Percentiles rank a stretch among this genome's conserved stretches.
Evolutionary conservation across 2,888 invertebrate species (phyloP).

Genomic region (Hyposoter didymator): DNA sequence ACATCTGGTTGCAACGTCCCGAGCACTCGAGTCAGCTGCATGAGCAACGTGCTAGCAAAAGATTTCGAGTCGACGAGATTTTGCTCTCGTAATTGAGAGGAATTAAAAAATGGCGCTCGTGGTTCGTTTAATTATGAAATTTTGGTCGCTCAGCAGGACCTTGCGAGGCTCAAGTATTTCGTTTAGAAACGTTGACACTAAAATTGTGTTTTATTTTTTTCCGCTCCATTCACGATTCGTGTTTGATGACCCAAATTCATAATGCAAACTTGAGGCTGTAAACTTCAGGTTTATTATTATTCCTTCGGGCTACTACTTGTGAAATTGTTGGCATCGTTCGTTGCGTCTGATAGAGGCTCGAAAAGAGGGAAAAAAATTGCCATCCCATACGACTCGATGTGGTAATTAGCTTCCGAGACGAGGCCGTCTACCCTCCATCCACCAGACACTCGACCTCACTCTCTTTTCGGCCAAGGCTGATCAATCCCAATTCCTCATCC

Average conservation of each 20-base stretch:
- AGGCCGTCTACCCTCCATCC: slow-evolving; percentile 69
- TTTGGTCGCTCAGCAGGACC: too few relatives aligned
- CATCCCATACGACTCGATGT: slow-evolving; percentile 57
- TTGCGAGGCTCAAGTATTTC: too few relatives aligned
- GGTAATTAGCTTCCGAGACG: slow-evolving; percentile 69
- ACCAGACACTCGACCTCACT: slow-evolving; percentile 72
- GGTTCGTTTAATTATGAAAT: too few relatives aligned
- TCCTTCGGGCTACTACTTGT: not conserved
- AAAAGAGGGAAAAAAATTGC: slow-evolving; percentile 39
- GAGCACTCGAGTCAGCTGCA: slow-evolving; percentile 39
- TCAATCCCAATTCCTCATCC: slow-evolving; percentile 56
- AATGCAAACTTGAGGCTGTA: not conserved
- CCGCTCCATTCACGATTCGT: not conserved
- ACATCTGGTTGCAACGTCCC: slow-evolving; percentile 67
- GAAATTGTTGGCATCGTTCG: slow-evolving; percentile 35
- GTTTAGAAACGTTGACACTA: too few relatives aligned
- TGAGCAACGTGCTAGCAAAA: slow-evolving; percentile 9
- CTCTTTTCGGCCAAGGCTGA: slow-evolving; percentile 74
- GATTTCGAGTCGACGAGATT: too few relatives aligned
- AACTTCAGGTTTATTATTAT: slow-evolving; percentile 29
- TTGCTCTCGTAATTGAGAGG: too few relatives aligned
- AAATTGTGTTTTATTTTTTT: not conserved
- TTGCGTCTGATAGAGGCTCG: slow-evolving; percentile 22
- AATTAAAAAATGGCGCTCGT: too few relatives aligned
- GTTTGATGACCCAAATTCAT: not conserved